Percentiles rank a stretch among this genome's conserved stretches.
Conservation (phyloP, 2,113 vertebrate species). For the Pyxicephalus adspersus region DNA sequence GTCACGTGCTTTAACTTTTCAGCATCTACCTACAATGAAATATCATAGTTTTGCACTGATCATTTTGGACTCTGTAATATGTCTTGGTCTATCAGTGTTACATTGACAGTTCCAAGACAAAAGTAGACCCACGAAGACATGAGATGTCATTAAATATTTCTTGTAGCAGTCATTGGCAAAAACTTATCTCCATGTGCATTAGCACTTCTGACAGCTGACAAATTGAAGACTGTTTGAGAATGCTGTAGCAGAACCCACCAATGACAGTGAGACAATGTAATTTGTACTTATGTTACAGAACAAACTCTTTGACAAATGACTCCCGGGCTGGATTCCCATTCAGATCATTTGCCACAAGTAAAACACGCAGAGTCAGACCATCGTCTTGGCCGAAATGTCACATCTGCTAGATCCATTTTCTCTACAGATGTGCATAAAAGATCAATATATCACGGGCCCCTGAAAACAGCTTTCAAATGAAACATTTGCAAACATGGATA, state of each 20-base stretch:
- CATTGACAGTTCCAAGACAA: not conserved
- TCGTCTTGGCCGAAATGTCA: slow-evolving; percentile 62
- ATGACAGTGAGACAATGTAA: slow-evolving; percentile 28
- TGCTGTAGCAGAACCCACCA: not conserved
- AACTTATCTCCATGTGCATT: slow-evolving; percentile 33
- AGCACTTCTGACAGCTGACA: slow-evolving; percentile 4
- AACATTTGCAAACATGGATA: slow-evolving; percentile 60
- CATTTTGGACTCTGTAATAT: too few species aligned
- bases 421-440: slow-evolving; percentile 70
- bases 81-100: too few species aligned
- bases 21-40: not conserved
- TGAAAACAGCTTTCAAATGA: slow-evolving; percentile 60
- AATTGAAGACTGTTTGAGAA: slow-evolving; percentile 10
- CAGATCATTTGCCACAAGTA: slow-evolving; percentile 64
- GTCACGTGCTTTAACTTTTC: not conserved
- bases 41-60: not conserved
- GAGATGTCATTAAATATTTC: slow-evolving; percentile 2
- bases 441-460: slow-evolving; percentile 66
- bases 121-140: not conserved
- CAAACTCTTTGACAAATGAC: slow-evolving; percentile 56
- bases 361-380: slow-evolving; percentile 60
- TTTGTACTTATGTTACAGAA: slow-evolving; percentile 6
- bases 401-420: slow-evolving; percentile 64
- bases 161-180: not conserved
- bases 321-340: slow-evolving; percentile 64